Conservation (phyloP, 2,113 vertebrate genomes). For the Hypanus sabinus region DNA sequence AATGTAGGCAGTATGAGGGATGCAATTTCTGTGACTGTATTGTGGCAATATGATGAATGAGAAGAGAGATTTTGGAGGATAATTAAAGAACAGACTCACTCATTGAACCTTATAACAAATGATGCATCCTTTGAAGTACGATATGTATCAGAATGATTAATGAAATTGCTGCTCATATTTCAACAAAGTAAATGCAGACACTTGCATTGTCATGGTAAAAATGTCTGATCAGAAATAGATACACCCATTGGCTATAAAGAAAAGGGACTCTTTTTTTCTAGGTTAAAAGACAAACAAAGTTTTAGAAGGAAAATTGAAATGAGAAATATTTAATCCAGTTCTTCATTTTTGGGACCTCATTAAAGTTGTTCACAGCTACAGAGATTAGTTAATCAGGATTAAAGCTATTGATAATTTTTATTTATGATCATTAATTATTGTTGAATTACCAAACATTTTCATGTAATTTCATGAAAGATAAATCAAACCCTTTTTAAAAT, state of each 20-base stretch:
- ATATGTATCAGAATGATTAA: slow-evolving; percentile 35
- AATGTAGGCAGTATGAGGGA: background rate
- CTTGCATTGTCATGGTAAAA: slow-evolving; percentile 5
- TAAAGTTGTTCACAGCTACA: background rate
- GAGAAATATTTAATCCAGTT: background rate
- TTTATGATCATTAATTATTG: background rate
- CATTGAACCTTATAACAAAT: slow-evolving; percentile 37
- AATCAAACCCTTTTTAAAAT: background rate
- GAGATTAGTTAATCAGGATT: background rate
- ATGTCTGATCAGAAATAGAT: background rate
- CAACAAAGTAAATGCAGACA: slow-evolving; percentile 25
- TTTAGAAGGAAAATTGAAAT: background rate
- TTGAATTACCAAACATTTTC: background rate
- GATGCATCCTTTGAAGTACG: background rate
- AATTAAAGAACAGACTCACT: slow-evolving; percentile 34
- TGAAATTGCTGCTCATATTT: slow-evolving; percentile 34
- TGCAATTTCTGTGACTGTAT: slow-evolving; percentile 23
- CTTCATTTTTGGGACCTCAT: background rate
- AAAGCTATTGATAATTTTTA: background rate
- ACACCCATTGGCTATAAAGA: background rate
- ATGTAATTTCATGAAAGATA: background rate
- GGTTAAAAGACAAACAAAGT: background rate
- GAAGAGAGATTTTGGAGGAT: slow-evolving; percentile 27
- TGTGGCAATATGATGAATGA: slow-evolving; percentile 34
- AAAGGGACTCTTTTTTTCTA: background rate